Conservation (phyloP, 2,113 vertebrate genomes). For the Barnardius zonarius region DNA sequence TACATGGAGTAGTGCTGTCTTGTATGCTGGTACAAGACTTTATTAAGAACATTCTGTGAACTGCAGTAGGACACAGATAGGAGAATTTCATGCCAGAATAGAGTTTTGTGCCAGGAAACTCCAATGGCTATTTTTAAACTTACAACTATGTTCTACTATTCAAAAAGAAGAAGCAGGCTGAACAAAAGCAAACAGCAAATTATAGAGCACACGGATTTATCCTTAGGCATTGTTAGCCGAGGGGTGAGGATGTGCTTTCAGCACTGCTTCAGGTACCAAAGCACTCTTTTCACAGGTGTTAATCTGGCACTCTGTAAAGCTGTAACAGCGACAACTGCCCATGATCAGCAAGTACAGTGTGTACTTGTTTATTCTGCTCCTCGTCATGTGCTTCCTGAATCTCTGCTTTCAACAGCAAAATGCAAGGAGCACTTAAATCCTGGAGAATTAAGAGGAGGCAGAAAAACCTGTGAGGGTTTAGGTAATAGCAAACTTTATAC, state of each 20-base stretch:
- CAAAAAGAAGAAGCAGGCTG: neutral
- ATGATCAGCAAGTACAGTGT: neutral
- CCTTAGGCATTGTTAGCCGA: neutral
- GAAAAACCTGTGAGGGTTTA: neutral
- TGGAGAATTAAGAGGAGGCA: neutral
- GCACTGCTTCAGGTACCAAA: neutral
- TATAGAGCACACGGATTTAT: neutral
- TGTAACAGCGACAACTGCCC: neutral
- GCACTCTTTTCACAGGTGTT: neutral
- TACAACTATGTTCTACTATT: neutral
- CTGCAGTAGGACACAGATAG: neutral
- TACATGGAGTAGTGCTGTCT: neutral
- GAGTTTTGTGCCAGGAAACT: neutral
- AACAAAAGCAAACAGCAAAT: neutral
- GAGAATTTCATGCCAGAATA: neutral
- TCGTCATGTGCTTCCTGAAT: neutral
- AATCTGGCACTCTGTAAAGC: neutral
- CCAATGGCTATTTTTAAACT: neutral
- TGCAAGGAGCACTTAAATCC: neutral
- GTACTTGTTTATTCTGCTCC: constrained; percentile 12
- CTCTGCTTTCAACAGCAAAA: neutral
- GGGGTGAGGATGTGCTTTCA: neutral
- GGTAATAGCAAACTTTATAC: neutral
- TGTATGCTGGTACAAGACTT: neutral
- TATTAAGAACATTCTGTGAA: neutral